Evolutionary conservation across 2,888 invertebrate genomes (phyloP).

Genomic region (Tetanocera ferruginea): DNA sequence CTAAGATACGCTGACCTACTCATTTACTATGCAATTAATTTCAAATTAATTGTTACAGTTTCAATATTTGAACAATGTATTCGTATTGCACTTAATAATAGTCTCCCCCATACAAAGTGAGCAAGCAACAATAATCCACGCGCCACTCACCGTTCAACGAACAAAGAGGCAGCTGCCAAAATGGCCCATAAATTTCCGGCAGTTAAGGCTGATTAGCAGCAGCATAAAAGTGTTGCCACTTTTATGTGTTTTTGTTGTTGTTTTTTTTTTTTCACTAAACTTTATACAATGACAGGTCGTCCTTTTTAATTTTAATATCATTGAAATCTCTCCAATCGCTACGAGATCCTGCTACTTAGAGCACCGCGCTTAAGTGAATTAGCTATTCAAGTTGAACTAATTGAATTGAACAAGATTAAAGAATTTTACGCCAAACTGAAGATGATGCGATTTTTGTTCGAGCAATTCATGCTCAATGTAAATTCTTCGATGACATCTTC

Average conservation of each 20-base stretch:
- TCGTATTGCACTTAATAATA: neutral
- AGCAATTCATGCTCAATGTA: conserved; percentile 22
- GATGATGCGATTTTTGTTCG: conserved; percentile 36
- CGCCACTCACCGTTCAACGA: neutral
- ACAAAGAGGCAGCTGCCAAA: conserved; percentile 44
- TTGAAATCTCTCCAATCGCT: neutral
- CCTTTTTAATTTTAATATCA: neutral
- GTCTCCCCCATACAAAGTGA: neutral
- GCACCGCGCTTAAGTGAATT: conserved; percentile 49
- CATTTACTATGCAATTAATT: too few relatives aligned
- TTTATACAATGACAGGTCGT: neutral
- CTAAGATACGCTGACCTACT: too few relatives aligned
- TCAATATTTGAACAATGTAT: too few relatives aligned
- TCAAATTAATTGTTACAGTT: too few relatives aligned
- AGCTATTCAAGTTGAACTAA: conserved; percentile 68
- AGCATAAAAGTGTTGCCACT: neutral
- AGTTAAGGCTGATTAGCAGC: conserved; percentile 55
- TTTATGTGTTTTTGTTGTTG: neutral
- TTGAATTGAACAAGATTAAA: conserved; percentile 70
- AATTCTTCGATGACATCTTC: conserved; percentile 43
- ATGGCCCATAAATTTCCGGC: conserved; percentile 61
- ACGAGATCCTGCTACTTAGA: neutral
- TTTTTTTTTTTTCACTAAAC: too few relatives aligned
- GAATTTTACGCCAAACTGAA: conserved; percentile 64
- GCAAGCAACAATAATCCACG: neutral